Conservation (phyloP, 2,888 invertebrate genomes). For the Drosophila infuscata region DNA sequence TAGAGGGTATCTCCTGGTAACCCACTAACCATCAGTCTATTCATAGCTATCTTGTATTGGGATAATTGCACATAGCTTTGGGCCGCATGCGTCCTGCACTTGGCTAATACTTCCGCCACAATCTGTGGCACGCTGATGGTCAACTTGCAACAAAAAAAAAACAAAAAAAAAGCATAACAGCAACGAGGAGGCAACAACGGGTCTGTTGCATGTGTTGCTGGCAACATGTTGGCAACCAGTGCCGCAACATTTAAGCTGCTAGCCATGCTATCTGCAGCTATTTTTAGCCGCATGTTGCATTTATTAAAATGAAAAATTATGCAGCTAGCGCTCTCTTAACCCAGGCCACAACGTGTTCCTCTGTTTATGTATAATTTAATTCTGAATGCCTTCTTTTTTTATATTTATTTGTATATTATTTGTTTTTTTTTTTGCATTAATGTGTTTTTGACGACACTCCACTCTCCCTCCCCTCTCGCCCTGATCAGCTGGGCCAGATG, state of each 20-base stretch:
- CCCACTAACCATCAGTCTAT: background rate
- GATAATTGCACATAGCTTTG: slow-evolving; percentile 61
- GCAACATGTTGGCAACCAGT: slow-evolving; percentile 68
- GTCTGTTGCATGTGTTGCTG: slow-evolving; percentile 42
- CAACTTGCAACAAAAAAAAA: slow-evolving; percentile 9
- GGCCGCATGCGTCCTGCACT: slow-evolving; percentile 46
- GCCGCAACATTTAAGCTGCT: slow-evolving; percentile 69
- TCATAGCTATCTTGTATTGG: slow-evolving; percentile 36
- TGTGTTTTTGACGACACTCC: slow-evolving; percentile 38
- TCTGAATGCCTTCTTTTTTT: slow-evolving; percentile 8
- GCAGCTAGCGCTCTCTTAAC: slow-evolving; percentile 37
- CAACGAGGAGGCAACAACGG: slow-evolving; percentile 5
- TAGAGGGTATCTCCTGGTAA: slow-evolving; percentile 11
- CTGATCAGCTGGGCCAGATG: slow-evolving; percentile 22
- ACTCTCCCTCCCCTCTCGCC: background rate
- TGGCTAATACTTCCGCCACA: slow-evolving; percentile 71
- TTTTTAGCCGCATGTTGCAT: slow-evolving; percentile 70
- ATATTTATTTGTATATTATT: slow-evolving; percentile 17
- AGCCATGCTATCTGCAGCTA: slow-evolving; percentile 41
- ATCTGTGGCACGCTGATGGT: slow-evolving; percentile 23
- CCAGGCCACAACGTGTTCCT: slow-evolving; percentile 26
- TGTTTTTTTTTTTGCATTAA: slow-evolving; percentile 32
- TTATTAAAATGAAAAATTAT: slow-evolving; percentile 79
- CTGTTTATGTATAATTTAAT: slow-evolving; percentile 51
- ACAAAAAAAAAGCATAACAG: background rate